Evolutionary conservation across 2,797 vertebrate genomes (phyloP), one percentile per base, ranked within the genome.

Genomic region (Molossus alvarezi): DNA sequence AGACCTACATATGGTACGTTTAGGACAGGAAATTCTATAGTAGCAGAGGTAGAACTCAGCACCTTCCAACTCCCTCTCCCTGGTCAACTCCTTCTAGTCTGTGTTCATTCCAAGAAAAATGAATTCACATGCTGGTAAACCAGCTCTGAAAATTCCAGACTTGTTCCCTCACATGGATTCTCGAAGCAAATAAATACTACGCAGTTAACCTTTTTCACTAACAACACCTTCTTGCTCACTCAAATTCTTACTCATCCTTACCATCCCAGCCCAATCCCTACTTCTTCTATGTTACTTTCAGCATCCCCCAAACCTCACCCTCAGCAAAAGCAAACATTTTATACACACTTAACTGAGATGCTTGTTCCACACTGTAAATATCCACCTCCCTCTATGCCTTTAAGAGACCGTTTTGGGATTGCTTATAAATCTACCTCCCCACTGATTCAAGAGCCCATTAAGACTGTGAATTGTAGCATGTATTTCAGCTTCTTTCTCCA

Each of bases 361-460:
- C 37, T 9, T 60, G 7, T 37, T 72, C 21, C 2, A 80, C n/a
- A 8, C 15, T 6, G 3, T 82, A 53, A 20, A 53, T 79, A 77
- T 8, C 57, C 9, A 29, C 15, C 64, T 83, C 37, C 51, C 15
- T 90, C 41, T 15, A 55, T 37, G 23, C 20, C 64, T 20, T 90
- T 65, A 71, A 60, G 6, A 37, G 10, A 53, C 27, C 51, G 3
- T 21, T 41, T 0, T n/a, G 41, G 6, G 23, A 25, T 90, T 94
- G 53, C 72, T 94, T 86, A 55, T 88, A 94, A 93, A 90, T 51
- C 51, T 62, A 20, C 86, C 69, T 96, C 64, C 53, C 13, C 27
- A 4, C 6, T 67, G 45, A 64, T 82, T 96, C 37, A 65, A 65
- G 51, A 95, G 10, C 13, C 80, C 45, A 71, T 69, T 80, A 90